Evolutionary conservation across 2,888 invertebrate species (phyloP), one percentile per base, ranked within the genome.

Genomic region (Agriopis marginaria): DNA sequence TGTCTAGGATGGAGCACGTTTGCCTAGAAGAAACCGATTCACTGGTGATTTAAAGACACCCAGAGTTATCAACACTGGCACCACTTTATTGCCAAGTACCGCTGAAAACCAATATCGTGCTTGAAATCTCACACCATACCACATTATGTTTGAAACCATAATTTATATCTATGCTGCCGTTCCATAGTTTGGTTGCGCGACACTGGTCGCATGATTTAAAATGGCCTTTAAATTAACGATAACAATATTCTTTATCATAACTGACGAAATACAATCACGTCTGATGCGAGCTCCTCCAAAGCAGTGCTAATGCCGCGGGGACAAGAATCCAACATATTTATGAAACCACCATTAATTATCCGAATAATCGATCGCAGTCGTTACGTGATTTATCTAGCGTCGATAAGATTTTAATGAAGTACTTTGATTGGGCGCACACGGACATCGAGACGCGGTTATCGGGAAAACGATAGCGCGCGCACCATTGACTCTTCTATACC

Each of bases 391-490:
- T 94, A 94, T 94, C 93, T 93, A 90, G 89, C 86, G 88, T 86
- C 91, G 94, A 94, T 94, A 94, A 94, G 92, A 92, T 92, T 93
- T 94, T 94, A 94, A 94, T 94, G 93, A 94, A 93, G 94, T 93
- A 93, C 93, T 93, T 91, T 93, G 93, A 93, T 93, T 93, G 93
- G 92, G 92, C 85, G 89, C 89, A 85, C 92, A 89, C 80, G 88
- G 89, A 90, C 90, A 49, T 49, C 14, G 75, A 84, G 89, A 87
- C 88, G 86, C 76, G 79, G 88, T 92, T 92, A 93, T 94, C 93
- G 85, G 81, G 78, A 77, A 72, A 73, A 76, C 86, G 92, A 92
- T 92, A 93, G 87, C 88, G 86, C 83, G 88, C 84, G 88, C 90
- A 85, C 88, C 91, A 86, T 83, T 89, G 87, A 87, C 88, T 91